phyloP scores from a whole-genome alignment of 2,113 vertebrate species.

The Rhadina sibilatrix region DNA sequence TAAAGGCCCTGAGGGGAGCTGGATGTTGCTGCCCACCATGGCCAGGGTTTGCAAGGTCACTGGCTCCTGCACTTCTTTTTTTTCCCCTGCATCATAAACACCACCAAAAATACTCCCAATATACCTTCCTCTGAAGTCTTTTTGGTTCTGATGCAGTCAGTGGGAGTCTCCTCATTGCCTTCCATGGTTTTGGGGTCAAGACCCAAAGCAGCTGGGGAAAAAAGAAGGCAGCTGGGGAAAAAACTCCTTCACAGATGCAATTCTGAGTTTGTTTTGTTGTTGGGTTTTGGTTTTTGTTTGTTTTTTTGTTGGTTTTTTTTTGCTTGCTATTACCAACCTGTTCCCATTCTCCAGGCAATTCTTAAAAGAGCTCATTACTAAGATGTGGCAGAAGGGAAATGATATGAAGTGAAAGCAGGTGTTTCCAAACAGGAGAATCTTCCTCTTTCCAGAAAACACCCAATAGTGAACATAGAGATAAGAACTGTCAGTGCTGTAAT shows the following conservation, averaged over 20 bases:
- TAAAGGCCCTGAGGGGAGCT: neutral
- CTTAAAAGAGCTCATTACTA: neutral
- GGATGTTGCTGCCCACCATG: neutral
- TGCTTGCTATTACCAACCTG: neutral
- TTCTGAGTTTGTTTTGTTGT: neutral
- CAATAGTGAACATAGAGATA: rapidly evolving
- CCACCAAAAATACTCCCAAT: neutral
- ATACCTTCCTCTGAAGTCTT: neutral
- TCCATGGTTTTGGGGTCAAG: neutral
- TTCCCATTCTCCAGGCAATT: neutral
- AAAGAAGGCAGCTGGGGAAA: neutral
- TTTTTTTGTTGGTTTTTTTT: neutral
- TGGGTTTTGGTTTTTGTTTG: neutral
- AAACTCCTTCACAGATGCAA: neutral
- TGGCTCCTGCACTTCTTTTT: neutral
- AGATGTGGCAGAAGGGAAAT: neutral
- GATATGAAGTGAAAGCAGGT: neutral
- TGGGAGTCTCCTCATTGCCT: neutral
- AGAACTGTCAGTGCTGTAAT: neutral
- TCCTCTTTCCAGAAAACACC: neutral
- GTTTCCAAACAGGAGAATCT: neutral
- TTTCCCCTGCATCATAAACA: neutral
- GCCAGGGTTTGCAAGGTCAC: neutral
- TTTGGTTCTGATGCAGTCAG: neutral
- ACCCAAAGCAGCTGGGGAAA: neutral